A percentile compares a stretch with the other conserved stretches of the same genome.
Conservation (phyloP, 1,140 invertebrate species). For the Anastrepha obliqua region DNA sequence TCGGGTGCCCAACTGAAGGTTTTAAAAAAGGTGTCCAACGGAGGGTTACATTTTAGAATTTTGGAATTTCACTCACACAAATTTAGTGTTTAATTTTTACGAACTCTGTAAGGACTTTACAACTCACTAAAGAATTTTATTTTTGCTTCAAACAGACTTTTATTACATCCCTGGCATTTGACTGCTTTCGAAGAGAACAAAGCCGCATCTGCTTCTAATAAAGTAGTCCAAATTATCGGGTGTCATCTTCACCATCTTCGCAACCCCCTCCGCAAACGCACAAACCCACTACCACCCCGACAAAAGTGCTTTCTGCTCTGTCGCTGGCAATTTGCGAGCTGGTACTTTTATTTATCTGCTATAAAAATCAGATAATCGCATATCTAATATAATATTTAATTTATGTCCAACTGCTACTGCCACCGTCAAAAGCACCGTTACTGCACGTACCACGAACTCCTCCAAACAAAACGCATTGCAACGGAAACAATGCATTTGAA, state of each 20-base stretch:
- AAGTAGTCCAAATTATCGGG: background rate
- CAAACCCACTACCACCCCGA: slow-evolving; percentile 12
- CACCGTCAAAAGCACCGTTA: slow-evolving; percentile 4
- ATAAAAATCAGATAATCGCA: slow-evolving; percentile 46
- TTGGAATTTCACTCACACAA: too few species aligned
- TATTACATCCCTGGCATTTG: background rate
- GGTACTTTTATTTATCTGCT: slow-evolving; percentile 32
- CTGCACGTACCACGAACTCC: background rate
- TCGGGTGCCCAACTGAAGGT: too few species aligned
- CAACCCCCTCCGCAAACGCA: background rate
- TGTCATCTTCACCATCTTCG: slow-evolving; percentile 18
- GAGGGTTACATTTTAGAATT: too few species aligned
- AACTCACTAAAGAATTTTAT: background rate
- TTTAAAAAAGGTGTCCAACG: too few species aligned
- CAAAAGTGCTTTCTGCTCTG: background rate
- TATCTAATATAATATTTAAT: slow-evolving; percentile 37
- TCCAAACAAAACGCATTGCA: background rate
- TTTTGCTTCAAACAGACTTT: background rate
- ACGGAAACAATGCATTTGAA: background rate
- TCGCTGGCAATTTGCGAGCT: background rate
- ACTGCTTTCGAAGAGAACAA: background rate
- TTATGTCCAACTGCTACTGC: slow-evolving; percentile 47
- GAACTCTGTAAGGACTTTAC: background rate
- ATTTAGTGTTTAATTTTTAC: too few species aligned
- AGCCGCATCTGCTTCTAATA: background rate